phyloP scores from a whole-genome alignment of 2,888 invertebrate species.

The Labia minor region DNA sequence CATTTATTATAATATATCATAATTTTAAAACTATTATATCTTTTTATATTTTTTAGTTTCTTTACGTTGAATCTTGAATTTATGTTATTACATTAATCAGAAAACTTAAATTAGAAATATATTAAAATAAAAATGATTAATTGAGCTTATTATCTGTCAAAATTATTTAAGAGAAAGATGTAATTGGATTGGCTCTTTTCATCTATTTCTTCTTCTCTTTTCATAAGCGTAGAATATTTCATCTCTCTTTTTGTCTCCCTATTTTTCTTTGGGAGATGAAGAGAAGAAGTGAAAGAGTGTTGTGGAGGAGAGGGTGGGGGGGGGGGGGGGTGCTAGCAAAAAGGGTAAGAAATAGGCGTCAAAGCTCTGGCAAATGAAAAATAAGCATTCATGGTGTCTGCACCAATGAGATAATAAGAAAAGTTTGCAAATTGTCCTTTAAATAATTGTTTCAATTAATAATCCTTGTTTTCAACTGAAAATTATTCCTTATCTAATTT shows the following conservation, averaged over 20 bases:
- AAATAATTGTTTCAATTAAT: conserved; percentile 13
- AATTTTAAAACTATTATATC: too few species aligned
- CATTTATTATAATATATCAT: too few species aligned
- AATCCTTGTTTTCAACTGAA: conserved; percentile 13
- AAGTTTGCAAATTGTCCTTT: conserved; percentile 13
- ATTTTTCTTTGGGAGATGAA: too few species aligned
- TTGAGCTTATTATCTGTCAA: conserved; percentile 3
- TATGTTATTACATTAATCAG: too few species aligned
- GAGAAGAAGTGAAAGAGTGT: too few species aligned
- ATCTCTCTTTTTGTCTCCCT: background rate
- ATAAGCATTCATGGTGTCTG: conserved; percentile 13
- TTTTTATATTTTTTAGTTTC: too few species aligned
- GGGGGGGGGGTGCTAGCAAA: background rate
- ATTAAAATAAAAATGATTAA: conserved; percentile 7
- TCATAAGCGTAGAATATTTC: background rate
- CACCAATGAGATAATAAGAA: conserved; percentile 13
- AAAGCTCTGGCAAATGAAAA: background rate
- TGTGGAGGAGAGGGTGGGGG: background rate
- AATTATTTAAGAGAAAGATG: background rate
- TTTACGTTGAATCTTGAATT: too few species aligned
- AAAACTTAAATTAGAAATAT: background rate
- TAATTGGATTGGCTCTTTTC: background rate
- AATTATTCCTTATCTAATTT: conserved; percentile 13
- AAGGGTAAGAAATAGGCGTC: background rate
- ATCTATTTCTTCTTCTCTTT: background rate